phyloP scores from a whole-genome alignment of 2,888 invertebrate genomes.

The Drosophila cracens region DNA sequence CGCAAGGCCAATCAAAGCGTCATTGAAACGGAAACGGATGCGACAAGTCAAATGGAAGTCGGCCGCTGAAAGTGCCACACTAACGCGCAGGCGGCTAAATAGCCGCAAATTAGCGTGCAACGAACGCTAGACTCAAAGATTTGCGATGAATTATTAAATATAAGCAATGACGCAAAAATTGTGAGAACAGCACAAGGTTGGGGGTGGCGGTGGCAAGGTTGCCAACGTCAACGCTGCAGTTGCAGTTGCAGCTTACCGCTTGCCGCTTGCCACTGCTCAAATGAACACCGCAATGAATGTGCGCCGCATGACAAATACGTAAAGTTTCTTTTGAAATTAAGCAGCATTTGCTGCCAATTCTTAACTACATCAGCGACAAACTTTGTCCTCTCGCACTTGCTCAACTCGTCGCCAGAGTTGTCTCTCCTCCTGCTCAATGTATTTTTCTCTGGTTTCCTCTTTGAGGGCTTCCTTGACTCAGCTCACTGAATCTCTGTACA shows the following conservation, averaged over 20 bases:
- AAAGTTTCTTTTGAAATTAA: constrained; percentile 82
- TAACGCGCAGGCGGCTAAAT: constrained; percentile 14
- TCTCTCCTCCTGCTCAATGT: constrained; percentile 38
- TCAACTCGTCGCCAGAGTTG: constrained; percentile 17
- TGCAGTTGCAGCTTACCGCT: constrained; percentile 21
- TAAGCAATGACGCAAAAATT: constrained; percentile 31
- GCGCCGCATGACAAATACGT: constrained; percentile 80
- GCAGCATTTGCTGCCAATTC: constrained; percentile 82
- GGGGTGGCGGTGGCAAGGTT: constrained; percentile 39
- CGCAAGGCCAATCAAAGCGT: constrained; percentile 77
- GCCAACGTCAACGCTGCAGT: constrained; percentile 38
- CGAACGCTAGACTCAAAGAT: constrained; percentile 29
- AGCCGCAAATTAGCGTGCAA: constrained; percentile 69
- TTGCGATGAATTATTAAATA: constrained; percentile 71
- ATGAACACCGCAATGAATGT: constrained; percentile 81
- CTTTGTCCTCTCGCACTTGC: constrained; percentile 69
- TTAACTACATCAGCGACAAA: constrained; percentile 80
- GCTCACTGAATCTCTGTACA: background rate
- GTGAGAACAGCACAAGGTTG: constrained; percentile 1
- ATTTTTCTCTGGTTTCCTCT: constrained; percentile 42
- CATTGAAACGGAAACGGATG: constrained; percentile 81
- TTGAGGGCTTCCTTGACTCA: constrained; percentile 32
- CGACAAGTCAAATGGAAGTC: constrained; percentile 76
- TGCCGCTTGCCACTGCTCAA: constrained; percentile 70
- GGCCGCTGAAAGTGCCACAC: constrained; percentile 67